phyloP scores from a whole-genome alignment of 2,797 vertebrate genomes.

The Takifugu rubripes region DNA sequence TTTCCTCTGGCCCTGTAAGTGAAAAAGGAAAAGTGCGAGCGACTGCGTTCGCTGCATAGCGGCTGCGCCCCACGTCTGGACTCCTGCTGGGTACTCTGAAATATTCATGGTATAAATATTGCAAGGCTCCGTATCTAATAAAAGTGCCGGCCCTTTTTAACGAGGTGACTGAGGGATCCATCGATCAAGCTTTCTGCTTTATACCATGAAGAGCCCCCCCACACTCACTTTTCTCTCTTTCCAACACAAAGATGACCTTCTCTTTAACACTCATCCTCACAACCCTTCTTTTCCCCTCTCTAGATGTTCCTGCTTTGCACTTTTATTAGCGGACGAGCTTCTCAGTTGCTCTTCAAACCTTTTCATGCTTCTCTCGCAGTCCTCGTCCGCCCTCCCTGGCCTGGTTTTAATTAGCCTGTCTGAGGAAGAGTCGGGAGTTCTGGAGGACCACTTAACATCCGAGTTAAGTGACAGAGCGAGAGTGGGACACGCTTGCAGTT shows the following conservation, averaged over 20 bases:
- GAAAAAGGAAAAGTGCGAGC: constrained; percentile 41
- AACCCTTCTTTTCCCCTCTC: constrained; percentile 6
- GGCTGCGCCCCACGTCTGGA: constrained; percentile 39
- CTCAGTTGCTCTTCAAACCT: constrained; percentile 25
- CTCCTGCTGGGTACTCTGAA: constrained; percentile 67
- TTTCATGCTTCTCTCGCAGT: constrained; percentile 30
- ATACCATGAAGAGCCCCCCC: constrained; percentile 62
- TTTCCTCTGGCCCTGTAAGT: constrained; percentile 37
- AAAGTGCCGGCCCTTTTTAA: constrained; percentile 79
- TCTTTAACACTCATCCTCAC: constrained; percentile 9
- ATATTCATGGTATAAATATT: constrained; percentile 80
- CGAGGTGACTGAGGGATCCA: constrained; percentile 68
- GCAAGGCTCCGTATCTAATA: constrained; percentile 71
- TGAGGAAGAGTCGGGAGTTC: constrained; percentile 38
- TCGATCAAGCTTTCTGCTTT: constrained; percentile 79
- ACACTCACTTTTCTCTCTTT: constrained; percentile 40
- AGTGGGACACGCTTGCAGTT: constrained; percentile 11
- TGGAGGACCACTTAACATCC: constrained; percentile 36
- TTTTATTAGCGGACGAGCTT: constrained; percentile 29
- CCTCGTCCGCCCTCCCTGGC: constrained; percentile 6
- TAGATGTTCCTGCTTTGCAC: constrained; percentile 27
- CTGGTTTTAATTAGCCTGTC: constrained; percentile 59
- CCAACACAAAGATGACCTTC: constrained; percentile 16
- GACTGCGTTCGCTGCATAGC: constrained; percentile 35
- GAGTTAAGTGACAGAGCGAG: constrained; percentile 25